Evolutionary conservation across 1,140 invertebrate species (phyloP).

Genomic region (Apis laboriosa): DNA sequence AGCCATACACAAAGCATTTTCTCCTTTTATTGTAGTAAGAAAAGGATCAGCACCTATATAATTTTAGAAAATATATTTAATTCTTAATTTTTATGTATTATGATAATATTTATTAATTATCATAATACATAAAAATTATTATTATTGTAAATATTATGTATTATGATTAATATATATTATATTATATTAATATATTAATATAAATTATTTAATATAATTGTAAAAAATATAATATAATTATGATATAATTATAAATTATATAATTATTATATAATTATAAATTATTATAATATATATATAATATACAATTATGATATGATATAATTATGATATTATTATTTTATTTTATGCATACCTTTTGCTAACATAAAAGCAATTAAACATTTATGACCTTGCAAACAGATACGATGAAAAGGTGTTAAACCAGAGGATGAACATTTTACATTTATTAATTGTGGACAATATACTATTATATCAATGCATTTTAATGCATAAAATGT

Average conservation of each 20-base stretch:
- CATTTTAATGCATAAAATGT: conserved; percentile 58
- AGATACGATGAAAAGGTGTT: conserved; percentile 67
- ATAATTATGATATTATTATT: not conserved
- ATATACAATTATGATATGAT: not conserved
- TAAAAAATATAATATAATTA: too few species aligned
- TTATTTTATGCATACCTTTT: conserved; percentile 53
- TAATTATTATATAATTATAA: too few species aligned
- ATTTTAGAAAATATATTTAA: conserved; percentile 11
- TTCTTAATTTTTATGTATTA: not conserved
- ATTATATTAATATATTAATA: too few species aligned
- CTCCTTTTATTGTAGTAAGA: conserved; percentile 50
- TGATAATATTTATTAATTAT: too few species aligned
- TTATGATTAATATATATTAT: too few species aligned
- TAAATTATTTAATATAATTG: too few species aligned
- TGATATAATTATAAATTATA: too few species aligned
- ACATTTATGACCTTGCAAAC: conserved; percentile 53
- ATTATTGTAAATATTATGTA: too few species aligned
- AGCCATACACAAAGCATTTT: conserved; percentile 64
- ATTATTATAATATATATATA: not conserved
- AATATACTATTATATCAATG: conserved; percentile 53
- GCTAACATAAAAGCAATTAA: conserved; percentile 63
- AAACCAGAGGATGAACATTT: conserved; percentile 43
- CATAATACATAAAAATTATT: too few species aligned
- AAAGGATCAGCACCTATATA: conserved; percentile 62
- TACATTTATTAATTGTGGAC: conserved; percentile 63